A percentile compares a stretch with the other conserved stretches of the same genome.
These are phyloP conservation scores for Eupelmus urozonus DNA, from an alignment of 2,888 invertebrate genomes.

Conservation along the genomic window DNA sequence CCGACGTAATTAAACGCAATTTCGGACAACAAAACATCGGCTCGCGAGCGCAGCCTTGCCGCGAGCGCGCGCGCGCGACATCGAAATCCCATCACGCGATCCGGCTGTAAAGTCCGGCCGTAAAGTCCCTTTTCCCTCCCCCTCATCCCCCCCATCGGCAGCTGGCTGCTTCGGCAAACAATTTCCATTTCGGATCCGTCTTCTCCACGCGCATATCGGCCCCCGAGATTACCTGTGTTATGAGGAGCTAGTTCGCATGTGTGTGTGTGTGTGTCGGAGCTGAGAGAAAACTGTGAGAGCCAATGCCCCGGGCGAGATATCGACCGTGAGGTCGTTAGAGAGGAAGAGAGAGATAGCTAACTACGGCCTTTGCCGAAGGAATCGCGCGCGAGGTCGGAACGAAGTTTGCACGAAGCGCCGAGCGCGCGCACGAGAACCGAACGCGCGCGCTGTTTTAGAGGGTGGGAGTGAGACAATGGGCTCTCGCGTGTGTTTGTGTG, in stretches of 20 bases:
- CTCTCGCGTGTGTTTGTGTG: no score
- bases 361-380: constrained; percentile 50
- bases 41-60: neutral
- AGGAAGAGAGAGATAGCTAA: constrained; percentile 39
- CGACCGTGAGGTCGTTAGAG: constrained; percentile 54
- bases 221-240: no score
- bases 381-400: constrained; percentile 42
- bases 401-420: constrained; percentile 45
- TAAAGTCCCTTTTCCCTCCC: constrained; percentile 23
- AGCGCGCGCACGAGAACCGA: constrained; percentile 26
- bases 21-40: constrained; percentile 33
- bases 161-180: constrained; percentile 3
- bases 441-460: no score
- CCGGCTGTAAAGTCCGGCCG: constrained; percentile 29
- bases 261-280: constrained; percentile 29
- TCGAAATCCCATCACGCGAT: constrained; percentile 52
- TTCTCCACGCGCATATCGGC: no score
- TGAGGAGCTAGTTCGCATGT: neutral
- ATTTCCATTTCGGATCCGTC: constrained; percentile 23
- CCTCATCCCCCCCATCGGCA: neutral
- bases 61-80: constrained; percentile 7
- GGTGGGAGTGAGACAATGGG: no score
- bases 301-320: constrained; percentile 61
- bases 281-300: constrained; percentile 62
- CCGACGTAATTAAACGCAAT: constrained; percentile 34